These are phyloP conservation scores for Tolypeutes matacus DNA, from an alignment of 2,797 vertebrate genomes.

Conservation along the genomic window DNA sequence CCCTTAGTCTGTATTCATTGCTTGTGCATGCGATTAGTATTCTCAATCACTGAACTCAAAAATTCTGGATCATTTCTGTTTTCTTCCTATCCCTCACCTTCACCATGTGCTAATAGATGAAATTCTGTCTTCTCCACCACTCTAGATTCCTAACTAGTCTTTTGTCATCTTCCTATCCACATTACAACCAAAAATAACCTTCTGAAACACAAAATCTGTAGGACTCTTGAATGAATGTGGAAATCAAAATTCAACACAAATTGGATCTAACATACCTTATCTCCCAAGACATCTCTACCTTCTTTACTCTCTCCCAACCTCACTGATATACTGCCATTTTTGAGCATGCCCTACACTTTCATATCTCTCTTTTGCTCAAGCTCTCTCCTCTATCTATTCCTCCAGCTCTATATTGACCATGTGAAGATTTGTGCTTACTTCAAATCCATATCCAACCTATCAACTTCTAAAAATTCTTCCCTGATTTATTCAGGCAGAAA, in stretches of 20 bases:
- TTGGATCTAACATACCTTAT: background rate
- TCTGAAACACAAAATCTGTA: background rate
- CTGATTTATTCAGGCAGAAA: background rate
- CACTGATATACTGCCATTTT: background rate
- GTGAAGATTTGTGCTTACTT: background rate
- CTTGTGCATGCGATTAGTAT: background rate
- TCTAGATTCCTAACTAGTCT: conserved; percentile 22
- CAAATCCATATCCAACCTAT: background rate
- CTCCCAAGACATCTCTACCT: background rate
- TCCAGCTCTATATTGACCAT: background rate
- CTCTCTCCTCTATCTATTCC: background rate
- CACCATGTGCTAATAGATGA: background rate
- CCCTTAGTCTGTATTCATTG: background rate
- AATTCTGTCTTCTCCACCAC: conserved; percentile 4
- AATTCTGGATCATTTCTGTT: background rate
- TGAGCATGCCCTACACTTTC: background rate
- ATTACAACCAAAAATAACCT: background rate
- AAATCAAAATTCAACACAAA: background rate
- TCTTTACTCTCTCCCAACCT: background rate
- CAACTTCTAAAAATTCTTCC: background rate
- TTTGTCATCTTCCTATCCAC: background rate
- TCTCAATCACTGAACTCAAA: conserved; percentile 16
- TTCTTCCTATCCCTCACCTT: background rate
- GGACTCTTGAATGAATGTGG: background rate
- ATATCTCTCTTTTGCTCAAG: background rate